phyloP scores from a whole-genome alignment of 2,888 invertebrate genomes.

The Cheilosia variabilis region DNA sequence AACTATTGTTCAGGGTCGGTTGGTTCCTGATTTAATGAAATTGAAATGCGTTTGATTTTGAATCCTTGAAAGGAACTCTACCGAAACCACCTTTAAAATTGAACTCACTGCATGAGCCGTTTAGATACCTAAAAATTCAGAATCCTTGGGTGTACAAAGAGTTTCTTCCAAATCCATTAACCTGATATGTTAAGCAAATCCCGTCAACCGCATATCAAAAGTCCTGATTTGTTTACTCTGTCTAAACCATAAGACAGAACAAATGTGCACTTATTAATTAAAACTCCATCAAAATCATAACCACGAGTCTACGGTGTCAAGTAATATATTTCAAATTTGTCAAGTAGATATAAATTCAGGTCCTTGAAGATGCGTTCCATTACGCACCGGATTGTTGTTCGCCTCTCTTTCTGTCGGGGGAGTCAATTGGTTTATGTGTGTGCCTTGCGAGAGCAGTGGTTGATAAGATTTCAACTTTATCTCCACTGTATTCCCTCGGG shows the following conservation, averaged over 20 bases:
- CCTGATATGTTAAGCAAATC: neutral
- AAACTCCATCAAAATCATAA: constrained; percentile 64
- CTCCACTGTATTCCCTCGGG: constrained; percentile 38
- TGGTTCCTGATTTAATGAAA: constrained; percentile 67
- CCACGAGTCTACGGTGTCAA: constrained; percentile 3
- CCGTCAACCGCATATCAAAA: neutral
- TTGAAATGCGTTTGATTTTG: constrained; percentile 25
- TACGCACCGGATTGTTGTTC: constrained; percentile 27
- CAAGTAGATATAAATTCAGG: constrained; percentile 24
- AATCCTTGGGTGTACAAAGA: too few species aligned
- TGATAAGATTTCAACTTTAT: constrained; percentile 26
- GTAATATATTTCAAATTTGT: neutral
- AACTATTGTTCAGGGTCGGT: constrained; percentile 60
- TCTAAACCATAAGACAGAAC: constrained; percentile 11
- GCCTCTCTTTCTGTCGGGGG: neutral
- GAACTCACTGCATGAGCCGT: too few species aligned
- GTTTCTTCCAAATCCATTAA: too few species aligned
- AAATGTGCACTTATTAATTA: constrained; percentile 62
- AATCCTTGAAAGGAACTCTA: too few species aligned
- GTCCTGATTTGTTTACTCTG: constrained; percentile 15
- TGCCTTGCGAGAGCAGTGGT: neutral
- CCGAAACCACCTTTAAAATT: too few species aligned
- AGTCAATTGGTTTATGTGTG: constrained; percentile 9
- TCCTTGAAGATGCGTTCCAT: constrained; percentile 13
- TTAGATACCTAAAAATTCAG: too few species aligned